Base-by-base conservation (phyloP, 2,113 vertebrate species). In the Rana temporaria region DNA sequence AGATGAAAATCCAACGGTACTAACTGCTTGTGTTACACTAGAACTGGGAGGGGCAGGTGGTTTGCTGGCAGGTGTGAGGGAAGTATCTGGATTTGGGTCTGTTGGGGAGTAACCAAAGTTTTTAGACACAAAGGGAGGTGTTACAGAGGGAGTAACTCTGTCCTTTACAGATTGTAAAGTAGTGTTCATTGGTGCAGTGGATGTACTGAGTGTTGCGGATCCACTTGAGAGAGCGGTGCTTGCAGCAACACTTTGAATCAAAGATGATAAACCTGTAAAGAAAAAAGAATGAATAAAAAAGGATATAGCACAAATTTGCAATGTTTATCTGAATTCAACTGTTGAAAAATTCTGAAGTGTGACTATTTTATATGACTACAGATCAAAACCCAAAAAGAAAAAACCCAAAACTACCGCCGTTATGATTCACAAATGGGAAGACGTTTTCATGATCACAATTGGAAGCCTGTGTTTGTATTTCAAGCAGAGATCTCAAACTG, bases 211-310 rank as follows among this genome's bases (percentile, higher is more conserved):
- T 0, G 90, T 48, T 0, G 88, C 70, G 0, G 87, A 2, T 57
- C 93, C 93, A 1, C 86, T 89, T 0, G 91, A 69, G 68, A 89
- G 91, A 60, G 84, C 87, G 1, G 91, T 89, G 48, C 87, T 93
- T 9, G 92, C 94, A 67, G 96, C 94, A 24, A 98, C 97, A 6
- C 94, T 98, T 85, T 98, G 96, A 65, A 99, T 93, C 56, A 99
- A 90, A 81, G 96, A 98, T 0, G 98, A 99, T 75, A 99, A 90
- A 90, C 95, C 98, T 99, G 90, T 38, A 48, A 82, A 85, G 14
- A 0, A 48, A 38, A 12, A 42, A n/a, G n/a, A n/a, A n/a, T n/a
- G n/a, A n/a, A n/a, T 22, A 19, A 55, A 71, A 26, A 71, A 55
- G 15, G 18, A 19, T 17, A 17, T 5, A 12, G 14, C 1, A 24